Base-by-base conservation (phyloP, 2,888 invertebrate species). In the Creontiades dilutus region DNA sequence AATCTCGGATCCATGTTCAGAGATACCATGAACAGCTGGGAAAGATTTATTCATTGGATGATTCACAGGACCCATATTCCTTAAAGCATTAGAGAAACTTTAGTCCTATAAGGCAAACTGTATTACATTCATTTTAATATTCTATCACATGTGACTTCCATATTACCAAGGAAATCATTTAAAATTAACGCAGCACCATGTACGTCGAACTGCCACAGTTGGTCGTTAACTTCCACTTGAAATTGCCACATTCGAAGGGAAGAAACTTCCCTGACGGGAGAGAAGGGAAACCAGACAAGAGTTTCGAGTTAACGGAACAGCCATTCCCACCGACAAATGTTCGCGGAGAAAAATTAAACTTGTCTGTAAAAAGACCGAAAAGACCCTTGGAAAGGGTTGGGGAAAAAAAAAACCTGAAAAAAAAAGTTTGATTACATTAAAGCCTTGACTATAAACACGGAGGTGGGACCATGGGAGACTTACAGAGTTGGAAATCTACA, bases 351-450 rank as follows among this genome's bases (percentile, higher is more conserved):
- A 68, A 68, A 68, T 68, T 68, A 68, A 68, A 68, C 68, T 68
- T 68, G 68, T 68, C 68, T 68, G 68, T 68, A 68, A 68, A 68
- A 68, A 68, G 27, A 19, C 68, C 11, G 68, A 68, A 68, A 68
- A 68, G 23, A 23, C 68, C 68, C 68, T 23, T 23, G 68, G 68
- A 68, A 68, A 68, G 68, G 27, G 68, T 5, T 68, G 23, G 23
- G 23, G 23, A 68, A 68, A 68, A 68, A 68, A 68, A 68, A 68
- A 68, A 23, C 12, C 68, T 11, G 19, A 23, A 61, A 19, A 57
- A 68, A 68, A 68, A 68, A 68, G 68, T 68, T 68, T 68, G 68
- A 68, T 68, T 68, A 68, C 68, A 68, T 68, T 68, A 68, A 19
- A 68, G 68, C 68, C 68, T 68, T 68, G 68, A 68, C 19, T 68